phyloP scores from a whole-genome alignment of 2,888 invertebrate species.

The Kryphioiulus occultus region DNA sequence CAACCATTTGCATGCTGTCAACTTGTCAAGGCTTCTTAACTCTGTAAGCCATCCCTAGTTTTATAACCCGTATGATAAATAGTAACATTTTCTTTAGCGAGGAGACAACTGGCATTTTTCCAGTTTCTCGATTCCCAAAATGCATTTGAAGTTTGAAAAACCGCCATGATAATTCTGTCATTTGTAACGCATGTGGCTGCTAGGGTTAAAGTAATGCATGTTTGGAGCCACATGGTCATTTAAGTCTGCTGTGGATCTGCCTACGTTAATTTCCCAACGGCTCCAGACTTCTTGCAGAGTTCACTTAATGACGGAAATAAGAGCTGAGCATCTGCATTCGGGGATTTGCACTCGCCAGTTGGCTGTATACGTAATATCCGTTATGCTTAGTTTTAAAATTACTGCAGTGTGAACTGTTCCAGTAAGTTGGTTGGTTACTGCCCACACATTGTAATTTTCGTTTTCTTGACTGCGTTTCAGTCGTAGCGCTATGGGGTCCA shows the following conservation, averaged over 20 bases:
- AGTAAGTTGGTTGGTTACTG: background rate
- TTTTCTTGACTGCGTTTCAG: background rate
- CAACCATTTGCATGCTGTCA: constrained; percentile 9
- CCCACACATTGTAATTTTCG: background rate
- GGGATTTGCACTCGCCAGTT: background rate
- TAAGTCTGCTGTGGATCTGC: background rate
- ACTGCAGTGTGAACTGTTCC: background rate
- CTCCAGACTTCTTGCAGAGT: constrained; percentile 22
- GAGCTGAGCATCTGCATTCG: background rate
- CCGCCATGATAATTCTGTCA: constrained; percentile 32
- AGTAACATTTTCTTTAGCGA: constrained; percentile 16
- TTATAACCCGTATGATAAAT: constrained; percentile 10
- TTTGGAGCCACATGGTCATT: background rate
- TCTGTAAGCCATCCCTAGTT: background rate
- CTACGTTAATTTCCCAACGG: constrained; percentile 14
- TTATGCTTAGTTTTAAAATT: constrained; percentile 3
- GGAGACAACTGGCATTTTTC: constrained; percentile 17
- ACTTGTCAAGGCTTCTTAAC: constrained; percentile 28
- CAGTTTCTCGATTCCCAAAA: background rate
- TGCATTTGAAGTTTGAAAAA: constrained; percentile 19
- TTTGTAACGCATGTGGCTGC: constrained; percentile 12
- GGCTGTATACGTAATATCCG: background rate
- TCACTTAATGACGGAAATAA: constrained; percentile 29
- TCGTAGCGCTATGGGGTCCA: background rate
- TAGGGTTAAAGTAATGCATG: background rate